A percentile compares a stretch with the other conserved stretches of the same genome.
Evolutionary conservation across 2,797 vertebrate species (phyloP).

Genomic region (Phoeniculus purpureus): DNA sequence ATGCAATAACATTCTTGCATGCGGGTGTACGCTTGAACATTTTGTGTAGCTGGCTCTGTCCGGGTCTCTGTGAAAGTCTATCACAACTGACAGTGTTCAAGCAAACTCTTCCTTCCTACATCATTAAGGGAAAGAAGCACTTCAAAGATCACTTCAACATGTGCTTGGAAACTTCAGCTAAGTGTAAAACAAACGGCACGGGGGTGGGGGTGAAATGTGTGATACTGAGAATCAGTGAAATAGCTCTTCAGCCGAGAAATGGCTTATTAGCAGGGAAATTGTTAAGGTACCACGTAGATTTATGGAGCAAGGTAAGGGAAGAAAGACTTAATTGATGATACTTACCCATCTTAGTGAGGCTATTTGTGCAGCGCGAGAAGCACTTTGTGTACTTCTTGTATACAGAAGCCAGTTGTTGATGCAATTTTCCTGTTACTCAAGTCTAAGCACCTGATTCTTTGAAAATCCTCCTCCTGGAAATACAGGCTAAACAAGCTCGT

Average conservation of each 20-base stretch:
- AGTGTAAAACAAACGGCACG: not conserved
- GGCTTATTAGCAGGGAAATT: not conserved
- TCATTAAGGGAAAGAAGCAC: not conserved
- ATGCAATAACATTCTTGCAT: not conserved
- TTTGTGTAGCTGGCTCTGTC: not conserved
- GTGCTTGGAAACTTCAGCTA: not conserved
- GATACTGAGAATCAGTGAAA: not conserved
- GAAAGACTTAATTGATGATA: not conserved
- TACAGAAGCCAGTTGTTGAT: not conserved
- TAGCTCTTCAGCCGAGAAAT: not conserved
- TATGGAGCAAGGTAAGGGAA: not conserved
- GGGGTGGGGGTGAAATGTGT: accelerated
- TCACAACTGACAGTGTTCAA: not conserved
- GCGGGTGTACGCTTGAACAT: not conserved
- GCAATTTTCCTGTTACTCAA: not conserved
- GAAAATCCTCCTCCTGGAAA: not conserved
- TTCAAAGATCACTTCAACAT: not conserved
- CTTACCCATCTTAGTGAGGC: not conserved
- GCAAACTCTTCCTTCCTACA: not conserved
- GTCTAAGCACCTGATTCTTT: not conserved
- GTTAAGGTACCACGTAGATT: not conserved
- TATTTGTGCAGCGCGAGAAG: not conserved
- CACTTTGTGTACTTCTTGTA: not conserved
- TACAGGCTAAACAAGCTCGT: not conserved
- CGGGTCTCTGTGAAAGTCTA: not conserved